phyloP scores from a whole-genome alignment of 2,113 vertebrate genomes.

The Tympanuchus pallidicinctus region DNA sequence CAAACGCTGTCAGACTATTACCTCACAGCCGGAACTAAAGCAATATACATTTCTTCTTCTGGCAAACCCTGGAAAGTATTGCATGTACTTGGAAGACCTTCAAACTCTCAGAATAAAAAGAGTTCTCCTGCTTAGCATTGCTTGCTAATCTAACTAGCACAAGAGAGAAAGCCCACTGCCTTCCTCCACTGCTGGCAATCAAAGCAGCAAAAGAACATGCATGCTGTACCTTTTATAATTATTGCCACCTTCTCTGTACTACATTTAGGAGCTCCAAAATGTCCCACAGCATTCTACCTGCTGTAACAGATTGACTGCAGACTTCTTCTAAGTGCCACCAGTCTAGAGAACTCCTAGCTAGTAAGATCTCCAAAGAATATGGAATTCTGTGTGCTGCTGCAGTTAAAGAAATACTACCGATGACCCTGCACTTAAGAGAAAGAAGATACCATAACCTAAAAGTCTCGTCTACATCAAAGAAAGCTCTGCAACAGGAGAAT shows the following conservation, averaged over 20 bases:
- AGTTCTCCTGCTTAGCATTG: background rate
- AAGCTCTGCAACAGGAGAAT: background rate
- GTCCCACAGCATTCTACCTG: background rate
- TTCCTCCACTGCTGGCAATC: background rate
- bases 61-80: background rate
- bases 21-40: background rate
- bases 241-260: background rate
- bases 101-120: background rate
- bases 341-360: background rate
- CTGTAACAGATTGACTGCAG: background rate
- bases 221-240: background rate
- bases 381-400: background rate
- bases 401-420: background rate
- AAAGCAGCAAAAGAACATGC: background rate
- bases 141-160: background rate
- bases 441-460: background rate
- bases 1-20: background rate
- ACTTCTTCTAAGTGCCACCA: background rate
- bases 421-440: background rate
- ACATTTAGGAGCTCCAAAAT: background rate
- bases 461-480: background rate
- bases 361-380: background rate
- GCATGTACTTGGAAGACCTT: constrained; percentile 2
- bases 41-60: background rate
- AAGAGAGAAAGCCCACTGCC: background rate